Evolutionary conservation across 37 sponge, comb jelly and placozoan species (phyloP), one percentile per base, ranked within the genome.

Genomic region (Ephydatia muelleri): DNA sequence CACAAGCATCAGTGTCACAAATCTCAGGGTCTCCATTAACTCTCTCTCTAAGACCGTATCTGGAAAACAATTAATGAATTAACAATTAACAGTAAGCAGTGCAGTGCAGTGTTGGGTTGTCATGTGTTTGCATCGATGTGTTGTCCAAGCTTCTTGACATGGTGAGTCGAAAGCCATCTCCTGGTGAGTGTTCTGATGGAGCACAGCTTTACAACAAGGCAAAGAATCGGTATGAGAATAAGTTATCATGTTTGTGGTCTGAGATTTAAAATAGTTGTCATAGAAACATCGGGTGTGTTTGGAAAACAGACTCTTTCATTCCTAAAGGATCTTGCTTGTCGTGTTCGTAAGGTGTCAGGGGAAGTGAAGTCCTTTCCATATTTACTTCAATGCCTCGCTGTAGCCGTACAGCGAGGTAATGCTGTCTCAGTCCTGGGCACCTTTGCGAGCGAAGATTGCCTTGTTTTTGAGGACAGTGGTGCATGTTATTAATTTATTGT

Each of bases 131-230:
- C n/a, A n/a, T n/a, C n/a, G n/a, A 28, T 34, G 31, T 71, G 12
- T 34, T 22, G 11, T 5, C 16, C 25, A 33, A 92, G 92, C 77
- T 92, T 22, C 88, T 92, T 30, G 79, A 87, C 34, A 66, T 72
- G 71, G 92, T 92, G 77, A 92, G 92, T 75, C 84, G 88, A 33
- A 39, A 49, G 68, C 88, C 92, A 3, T 49, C 48, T 19, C 78
- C 49, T 14, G 88, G 76, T 0, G 88, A 92, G 48, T 57, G 40
- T 37, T 81, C 75, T 65, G 87, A 92, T 70, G 88, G 85, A 34
- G 49, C 29, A 8, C 77, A 84, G 47, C 80, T 80, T 32, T 92
- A 68, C 88, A 92, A 92, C 81, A 83, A 43, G 75, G 37, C 27
- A 36, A 90, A 90, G 87, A 90, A 86, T 72, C 81, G 68, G n/a